A percentile compares a stretch with the other conserved stretches of the same genome.
phyloP scores from a whole-genome alignment of 2,888 invertebrate species.

The Nipponacmea schrenckii region DNA sequence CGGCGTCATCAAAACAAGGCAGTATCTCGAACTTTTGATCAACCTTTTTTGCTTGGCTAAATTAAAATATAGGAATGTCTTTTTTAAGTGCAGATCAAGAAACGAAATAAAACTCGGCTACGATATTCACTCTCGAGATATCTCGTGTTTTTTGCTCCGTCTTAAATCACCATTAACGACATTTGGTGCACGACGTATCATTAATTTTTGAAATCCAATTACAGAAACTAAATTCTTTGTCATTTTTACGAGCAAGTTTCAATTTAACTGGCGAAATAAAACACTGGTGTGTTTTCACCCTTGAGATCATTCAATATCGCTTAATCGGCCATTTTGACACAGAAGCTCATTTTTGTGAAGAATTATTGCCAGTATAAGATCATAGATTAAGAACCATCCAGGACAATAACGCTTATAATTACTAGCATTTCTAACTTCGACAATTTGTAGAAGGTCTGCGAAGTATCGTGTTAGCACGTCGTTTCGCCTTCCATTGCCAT shows the following conservation, averaged over 20 bases:
- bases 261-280: constrained; percentile 8
- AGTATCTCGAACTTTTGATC: too few species aligned
- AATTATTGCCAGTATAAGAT: constrained; percentile 1
- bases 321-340: constrained; percentile 9
- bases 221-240: constrained; percentile 6
- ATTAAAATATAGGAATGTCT: not conserved
- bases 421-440: not conserved
- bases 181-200: constrained; percentile 7
- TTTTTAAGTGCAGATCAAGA: not conserved
- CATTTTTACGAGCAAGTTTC: not conserved
- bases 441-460: not conserved
- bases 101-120: not conserved
- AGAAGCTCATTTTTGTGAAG: not conserved
- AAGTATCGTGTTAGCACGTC: not conserved
- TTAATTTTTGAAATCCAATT: constrained; percentile 9
- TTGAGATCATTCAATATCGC: constrained; percentile 8
- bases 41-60: too few species aligned
- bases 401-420: not conserved
- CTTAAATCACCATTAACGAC: constrained; percentile 7
- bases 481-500: not conserved
- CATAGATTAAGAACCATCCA: not conserved
- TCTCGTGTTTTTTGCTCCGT: not conserved
- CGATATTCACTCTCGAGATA: not conserved
- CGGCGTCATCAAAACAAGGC: not conserved
- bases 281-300: constrained; percentile 7